These are phyloP conservation scores for Epinotia nisella DNA, from an alignment of 2,888 invertebrate species.

Conservation along the genomic window DNA sequence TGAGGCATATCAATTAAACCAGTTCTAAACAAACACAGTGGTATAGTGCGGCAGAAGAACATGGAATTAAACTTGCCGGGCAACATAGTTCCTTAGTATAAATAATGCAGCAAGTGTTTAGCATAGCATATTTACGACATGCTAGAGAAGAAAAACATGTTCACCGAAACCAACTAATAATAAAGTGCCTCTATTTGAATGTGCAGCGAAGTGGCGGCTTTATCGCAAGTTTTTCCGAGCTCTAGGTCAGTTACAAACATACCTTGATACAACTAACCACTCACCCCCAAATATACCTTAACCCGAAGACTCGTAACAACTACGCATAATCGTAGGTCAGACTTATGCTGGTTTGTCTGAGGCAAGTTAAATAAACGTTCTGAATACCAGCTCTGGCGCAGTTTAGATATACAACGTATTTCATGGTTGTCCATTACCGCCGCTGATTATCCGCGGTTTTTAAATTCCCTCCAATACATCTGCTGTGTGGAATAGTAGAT, in stretches of 20 bases:
- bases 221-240: slow-evolving; percentile 25
- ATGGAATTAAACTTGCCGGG: slow-evolving; percentile 27
- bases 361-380: not conserved
- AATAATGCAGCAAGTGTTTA: slow-evolving; percentile 40
- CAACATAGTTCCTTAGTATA: slow-evolving; percentile 27
- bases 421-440: slow-evolving; percentile 17
- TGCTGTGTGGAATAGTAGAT: not conserved
- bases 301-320: not conserved
- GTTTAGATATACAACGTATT: slow-evolving; percentile 29
- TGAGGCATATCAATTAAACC: slow-evolving; percentile 27
- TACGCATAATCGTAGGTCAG: not conserved
- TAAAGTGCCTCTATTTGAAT: slow-evolving; percentile 43
- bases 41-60: slow-evolving; percentile 9
- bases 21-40: slow-evolving; percentile 26
- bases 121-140: slow-evolving; percentile 43
- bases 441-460: not conserved
- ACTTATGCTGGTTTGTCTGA: not conserved
- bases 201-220: slow-evolving; percentile 24
- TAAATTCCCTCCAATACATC: slow-evolving; percentile 1
- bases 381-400: slow-evolving; percentile 16
- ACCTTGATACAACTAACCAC: not conserved
- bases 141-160: slow-evolving; percentile 44
- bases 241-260: slow-evolving; percentile 2
- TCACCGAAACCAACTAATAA: slow-evolving; percentile 43
- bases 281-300: not conserved